A percentile compares a stretch with the other conserved stretches of the same genome.
phyloP scores from a whole-genome alignment of 2,888 invertebrate genomes.

The Drosophila crucigera region DNA sequence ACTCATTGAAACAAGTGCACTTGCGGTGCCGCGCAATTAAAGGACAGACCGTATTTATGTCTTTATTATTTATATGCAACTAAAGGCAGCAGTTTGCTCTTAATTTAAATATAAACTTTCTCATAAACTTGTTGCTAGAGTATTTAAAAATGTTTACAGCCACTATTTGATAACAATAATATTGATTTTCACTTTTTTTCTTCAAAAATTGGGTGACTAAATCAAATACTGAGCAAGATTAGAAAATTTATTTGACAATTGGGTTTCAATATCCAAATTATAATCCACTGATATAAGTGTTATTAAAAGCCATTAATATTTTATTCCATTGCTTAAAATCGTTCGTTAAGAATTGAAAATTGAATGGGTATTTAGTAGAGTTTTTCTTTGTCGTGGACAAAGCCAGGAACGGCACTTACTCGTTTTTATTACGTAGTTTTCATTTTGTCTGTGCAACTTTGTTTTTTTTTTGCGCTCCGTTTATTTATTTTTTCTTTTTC shows the following conservation, averaged over 20 bases:
- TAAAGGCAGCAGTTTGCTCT: conserved; percentile 16
- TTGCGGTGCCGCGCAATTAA: conserved; percentile 5
- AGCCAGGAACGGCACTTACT: conserved; percentile 2
- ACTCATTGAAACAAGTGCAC: conserved; percentile 23
- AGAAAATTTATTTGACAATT: not conserved
- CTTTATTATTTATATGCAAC: conserved; percentile 34
- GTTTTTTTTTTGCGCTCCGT: not conserved
- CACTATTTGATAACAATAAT: not conserved
- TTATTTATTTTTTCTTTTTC: conserved; percentile 5
- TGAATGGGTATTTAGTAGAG: not conserved
- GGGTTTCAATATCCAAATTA: not conserved
- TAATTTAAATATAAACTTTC: conserved; percentile 49
- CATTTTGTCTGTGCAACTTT: conserved; percentile 5
- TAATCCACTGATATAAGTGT: not conserved
- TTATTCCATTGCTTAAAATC: conserved; percentile 4
- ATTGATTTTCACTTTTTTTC: not conserved
- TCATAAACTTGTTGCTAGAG: not conserved
- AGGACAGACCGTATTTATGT: conserved; percentile 13
- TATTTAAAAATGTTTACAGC: not conserved
- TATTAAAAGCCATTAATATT: not conserved
- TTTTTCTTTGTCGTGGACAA: not conserved
- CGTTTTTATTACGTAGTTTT: conserved; percentile 19
- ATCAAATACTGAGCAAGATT: not conserved
- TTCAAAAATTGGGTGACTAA: too few species aligned
- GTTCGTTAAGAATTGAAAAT: not conserved